Evolutionary conservation across 1,140 invertebrate species (phyloP), one percentile per base, ranked within the genome.

Genomic region (Calliphora vicina): DNA sequence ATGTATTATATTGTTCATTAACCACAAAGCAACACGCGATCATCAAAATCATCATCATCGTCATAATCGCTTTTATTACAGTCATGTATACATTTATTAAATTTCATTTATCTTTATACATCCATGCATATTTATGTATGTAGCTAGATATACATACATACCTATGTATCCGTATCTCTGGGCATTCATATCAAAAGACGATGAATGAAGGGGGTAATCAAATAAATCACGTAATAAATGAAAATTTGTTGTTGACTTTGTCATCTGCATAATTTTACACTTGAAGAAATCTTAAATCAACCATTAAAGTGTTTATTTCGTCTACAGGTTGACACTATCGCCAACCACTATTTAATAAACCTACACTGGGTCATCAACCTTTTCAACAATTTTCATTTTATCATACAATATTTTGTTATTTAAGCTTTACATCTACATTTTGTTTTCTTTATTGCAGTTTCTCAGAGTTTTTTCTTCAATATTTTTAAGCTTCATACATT

Each of bases 151-250:
- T 35, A 35, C 10, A 29, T 29, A 35, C 10, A 10, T 5, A 35
- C 35, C 6, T 35, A 35, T 8, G 35, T 35, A 35, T 35, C 35
- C 35, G 35, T 35, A 35, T 6, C 1, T 35, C 35, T 35, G 35
- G 10, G 35, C 35, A 13, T 50, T 50, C 45, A 50, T 17, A 50
- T 50, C 45, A 12, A 12, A 43, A 2, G 27, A 29, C 17, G 73
- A 76, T 25, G 23, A 25, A 4, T 10, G 67, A 57, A 71, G 20
- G 12, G 13, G 72, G 12, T 15, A 74, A 43, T 20, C 74, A 78
- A 78, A 78, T 45, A 78, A 78, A 78, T 78, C 74, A 78, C 35
- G 35, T 78, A 78, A 78, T 45, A 78, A 78, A 78, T 43, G 42
- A 43, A 78, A 45, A 43, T 78, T 42, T 45, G 35, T 10, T 45